A percentile compares a stretch with the other conserved stretches of the same genome.
Evolutionary conservation across 1,140 invertebrate species (phyloP).

Genomic region (Babylonia areolata): DNA sequence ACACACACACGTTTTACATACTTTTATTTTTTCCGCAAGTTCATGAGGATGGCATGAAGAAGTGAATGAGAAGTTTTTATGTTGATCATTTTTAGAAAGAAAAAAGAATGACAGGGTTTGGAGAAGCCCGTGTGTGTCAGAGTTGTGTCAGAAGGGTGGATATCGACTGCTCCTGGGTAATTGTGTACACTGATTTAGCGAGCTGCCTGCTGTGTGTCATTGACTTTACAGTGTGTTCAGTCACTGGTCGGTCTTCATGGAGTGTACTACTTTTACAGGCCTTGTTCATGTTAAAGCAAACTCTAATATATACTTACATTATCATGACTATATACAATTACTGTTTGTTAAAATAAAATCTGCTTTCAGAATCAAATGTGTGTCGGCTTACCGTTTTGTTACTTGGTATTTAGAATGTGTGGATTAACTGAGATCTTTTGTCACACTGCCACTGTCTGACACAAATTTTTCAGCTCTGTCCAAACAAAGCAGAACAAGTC

Average conservation of each 20-base stretch:
- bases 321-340: constrained; percentile 32
- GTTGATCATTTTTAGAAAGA: background rate
- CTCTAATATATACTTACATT: background rate
- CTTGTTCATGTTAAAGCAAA: background rate
- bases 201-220: background rate
- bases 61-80: background rate
- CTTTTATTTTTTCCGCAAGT: too few relatives aligned
- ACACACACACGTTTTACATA: too few relatives aligned
- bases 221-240: background rate
- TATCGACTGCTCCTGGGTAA: background rate
- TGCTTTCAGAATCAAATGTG: constrained; percentile 7
- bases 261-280: background rate
- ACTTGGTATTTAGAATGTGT: too few relatives aligned
- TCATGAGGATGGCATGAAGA: background rate
- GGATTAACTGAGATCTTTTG: too few relatives aligned
- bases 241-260: background rate
- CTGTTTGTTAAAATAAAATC: constrained; percentile 35
- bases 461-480: too few relatives aligned
- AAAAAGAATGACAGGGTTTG: background rate
- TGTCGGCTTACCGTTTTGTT: background rate
- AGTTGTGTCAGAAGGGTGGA: too few relatives aligned
- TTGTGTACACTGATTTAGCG: background rate
- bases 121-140: too few relatives aligned
- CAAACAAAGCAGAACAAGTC: too few relatives aligned
- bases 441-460: too few relatives aligned